These are phyloP conservation scores for Melanophora roralis DNA, from an alignment of 2,888 invertebrate species.

Conservation along the genomic window DNA sequence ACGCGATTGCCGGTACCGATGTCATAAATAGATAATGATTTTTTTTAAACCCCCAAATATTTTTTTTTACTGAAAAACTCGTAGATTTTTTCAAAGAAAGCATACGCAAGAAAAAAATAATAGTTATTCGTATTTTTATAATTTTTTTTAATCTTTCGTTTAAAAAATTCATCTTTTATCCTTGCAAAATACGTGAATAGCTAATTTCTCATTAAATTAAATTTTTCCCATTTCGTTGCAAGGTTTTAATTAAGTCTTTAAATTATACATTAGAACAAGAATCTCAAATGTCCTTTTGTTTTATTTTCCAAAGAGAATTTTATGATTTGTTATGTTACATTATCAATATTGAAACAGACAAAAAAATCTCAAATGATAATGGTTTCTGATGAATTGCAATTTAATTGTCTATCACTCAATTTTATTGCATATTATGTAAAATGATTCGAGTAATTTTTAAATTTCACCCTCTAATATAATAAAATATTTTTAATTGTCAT, in stretches of 20 bases:
- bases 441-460: slow-evolving; percentile 25
- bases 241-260: neutral
- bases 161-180: too few relatives aligned
- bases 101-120: too few relatives aligned
- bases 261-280: neutral
- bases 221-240: neutral
- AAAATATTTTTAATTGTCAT: neutral
- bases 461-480: neutral
- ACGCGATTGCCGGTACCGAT: too few relatives aligned
- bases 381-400: slow-evolving; percentile 18
- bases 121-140: too few relatives aligned
- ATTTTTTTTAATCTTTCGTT: too few relatives aligned
- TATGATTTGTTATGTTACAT: neutral
- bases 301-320: neutral
- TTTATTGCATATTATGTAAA: slow-evolving; percentile 21
- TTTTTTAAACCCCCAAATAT: too few relatives aligned
- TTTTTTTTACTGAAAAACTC: too few relatives aligned
- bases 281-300: neutral
- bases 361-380: neutral
- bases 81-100: too few relatives aligned
- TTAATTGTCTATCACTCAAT: neutral
- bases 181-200: too few relatives aligned
- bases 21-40: too few relatives aligned
- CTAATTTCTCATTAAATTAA: too few relatives aligned
- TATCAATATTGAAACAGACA: neutral